Evolutionary conservation across 2,888 invertebrate species (phyloP).

Genomic region (Parnassius glacialis): DNA sequence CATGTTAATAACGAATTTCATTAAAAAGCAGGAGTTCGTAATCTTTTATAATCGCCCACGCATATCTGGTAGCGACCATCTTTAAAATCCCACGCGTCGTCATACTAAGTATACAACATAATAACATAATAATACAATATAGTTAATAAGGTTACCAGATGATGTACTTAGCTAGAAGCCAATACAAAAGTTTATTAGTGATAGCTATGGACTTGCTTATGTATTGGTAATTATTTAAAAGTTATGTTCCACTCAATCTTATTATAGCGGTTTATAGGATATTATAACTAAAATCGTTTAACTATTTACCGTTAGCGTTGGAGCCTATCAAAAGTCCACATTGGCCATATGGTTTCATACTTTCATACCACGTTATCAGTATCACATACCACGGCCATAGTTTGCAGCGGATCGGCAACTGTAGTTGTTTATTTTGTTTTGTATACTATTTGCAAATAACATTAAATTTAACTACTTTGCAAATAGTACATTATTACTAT

Average conservation of each 20-base stretch:
- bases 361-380: no score
- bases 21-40: slow-evolving; percentile 23
- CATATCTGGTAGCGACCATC: slow-evolving; percentile 20
- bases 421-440: no score
- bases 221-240: background rate
- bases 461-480: no score
- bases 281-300: background rate
- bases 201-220: background rate
- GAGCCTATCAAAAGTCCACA: no score
- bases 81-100: slow-evolving; percentile 23
- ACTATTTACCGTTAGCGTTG: no score
- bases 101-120: slow-evolving; percentile 15
- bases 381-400: no score
- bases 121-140: slow-evolving; percentile 11
- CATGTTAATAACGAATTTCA: slow-evolving; percentile 23
- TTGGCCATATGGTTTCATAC: no score
- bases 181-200: slow-evolving; percentile 15
- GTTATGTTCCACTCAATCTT: background rate
- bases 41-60: slow-evolving; percentile 26
- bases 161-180: slow-evolving; percentile 13
- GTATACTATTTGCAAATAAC: no score
- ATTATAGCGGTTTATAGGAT: background rate
- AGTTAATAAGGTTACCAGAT: slow-evolving; percentile 14
- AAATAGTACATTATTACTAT: no score
- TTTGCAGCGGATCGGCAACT: no score